Evolutionary conservation across 2,888 invertebrate species (phyloP), one percentile per base, ranked within the genome.

Genomic region (Hypena proboscidalis): DNA sequence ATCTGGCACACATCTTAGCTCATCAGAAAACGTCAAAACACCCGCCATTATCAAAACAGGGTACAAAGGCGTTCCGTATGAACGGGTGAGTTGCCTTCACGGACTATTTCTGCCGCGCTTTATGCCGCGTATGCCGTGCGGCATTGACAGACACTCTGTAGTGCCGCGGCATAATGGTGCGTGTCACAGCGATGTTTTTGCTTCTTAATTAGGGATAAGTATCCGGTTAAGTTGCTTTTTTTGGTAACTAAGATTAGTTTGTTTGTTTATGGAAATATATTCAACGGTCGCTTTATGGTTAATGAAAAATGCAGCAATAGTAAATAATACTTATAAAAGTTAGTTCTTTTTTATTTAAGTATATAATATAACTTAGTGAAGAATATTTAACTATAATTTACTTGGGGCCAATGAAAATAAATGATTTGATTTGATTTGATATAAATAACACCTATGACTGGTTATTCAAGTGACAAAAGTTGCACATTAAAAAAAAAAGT

Each of bases 181-280:
- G 82, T 80, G 77, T 79, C 84, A 74, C 71, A 50, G 70, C 72
- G 70, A 76, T 77, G 81, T 80, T 80, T 80, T 77, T 72, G 71
- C 69, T 79, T 83, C 81, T 86, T 89, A 86, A 89, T 88, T 88
- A 81, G 84, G 77, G 77, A 79, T 83, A 87, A 84, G 82, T 85
- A 89, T 82, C 82, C 82, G 82, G 80, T 74, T 74, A 75, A 74
- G 63, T 56, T 33, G 34, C 32, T 59, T 67, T 64, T 65, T 68
- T 60, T 52, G 57, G 38, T 34, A 10, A 39, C 42, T 48, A 36
- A 45, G 42, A 48, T 57, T 54, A 54, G 45, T 26, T 30, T 30
- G 34, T 39, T 34, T 26, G 33, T 54, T 45, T 43, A 26, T 27
- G 11, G 19, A 42, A 25, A 26, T 11, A 37, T 14, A 8, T 20